phyloP scores from a whole-genome alignment of 2,113 vertebrate species.

The Stegostoma tigrinum region DNA sequence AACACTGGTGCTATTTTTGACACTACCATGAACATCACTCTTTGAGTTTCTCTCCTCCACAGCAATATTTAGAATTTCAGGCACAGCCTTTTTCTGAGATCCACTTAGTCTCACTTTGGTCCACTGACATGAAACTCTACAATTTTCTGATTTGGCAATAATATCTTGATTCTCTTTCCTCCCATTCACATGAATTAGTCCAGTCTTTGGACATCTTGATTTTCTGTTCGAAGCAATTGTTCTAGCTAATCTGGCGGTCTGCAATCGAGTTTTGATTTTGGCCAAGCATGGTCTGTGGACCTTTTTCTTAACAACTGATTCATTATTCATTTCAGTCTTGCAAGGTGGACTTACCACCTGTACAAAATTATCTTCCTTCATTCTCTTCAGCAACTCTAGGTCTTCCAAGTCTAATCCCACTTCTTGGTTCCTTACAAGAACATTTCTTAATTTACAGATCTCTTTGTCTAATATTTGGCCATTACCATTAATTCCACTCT shows the following conservation, averaged over 20 bases:
- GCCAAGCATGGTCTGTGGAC: neutral
- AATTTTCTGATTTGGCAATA: neutral
- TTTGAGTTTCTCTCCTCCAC: neutral
- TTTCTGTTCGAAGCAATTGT: neutral
- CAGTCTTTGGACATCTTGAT: neutral
- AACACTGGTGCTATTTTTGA: neutral
- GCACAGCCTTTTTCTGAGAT: neutral
- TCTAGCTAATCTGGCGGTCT: slow-evolving; percentile 16
- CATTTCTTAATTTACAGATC: slow-evolving; percentile 18
- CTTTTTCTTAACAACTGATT: neutral
- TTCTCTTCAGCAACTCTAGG: neutral
- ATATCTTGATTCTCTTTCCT: neutral
- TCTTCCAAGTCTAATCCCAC: neutral
- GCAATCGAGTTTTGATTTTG: neutral
- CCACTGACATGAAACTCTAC: neutral
- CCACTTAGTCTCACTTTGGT: neutral
- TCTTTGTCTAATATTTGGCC: slow-evolving; percentile 29
- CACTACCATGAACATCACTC: neutral
- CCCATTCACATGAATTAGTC: neutral
- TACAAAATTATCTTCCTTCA: neutral
- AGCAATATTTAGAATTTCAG: neutral
- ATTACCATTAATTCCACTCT: slow-evolving; percentile 32
- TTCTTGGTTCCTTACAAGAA: neutral
- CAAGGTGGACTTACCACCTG: neutral
- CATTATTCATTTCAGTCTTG: neutral